Percentiles rank a stretch among this genome's conserved stretches.
These are phyloP conservation scores for Corythoichthys haematopterus DNA, from an alignment of 2,113 vertebrate genomes.

Conservation along the genomic window DNA sequence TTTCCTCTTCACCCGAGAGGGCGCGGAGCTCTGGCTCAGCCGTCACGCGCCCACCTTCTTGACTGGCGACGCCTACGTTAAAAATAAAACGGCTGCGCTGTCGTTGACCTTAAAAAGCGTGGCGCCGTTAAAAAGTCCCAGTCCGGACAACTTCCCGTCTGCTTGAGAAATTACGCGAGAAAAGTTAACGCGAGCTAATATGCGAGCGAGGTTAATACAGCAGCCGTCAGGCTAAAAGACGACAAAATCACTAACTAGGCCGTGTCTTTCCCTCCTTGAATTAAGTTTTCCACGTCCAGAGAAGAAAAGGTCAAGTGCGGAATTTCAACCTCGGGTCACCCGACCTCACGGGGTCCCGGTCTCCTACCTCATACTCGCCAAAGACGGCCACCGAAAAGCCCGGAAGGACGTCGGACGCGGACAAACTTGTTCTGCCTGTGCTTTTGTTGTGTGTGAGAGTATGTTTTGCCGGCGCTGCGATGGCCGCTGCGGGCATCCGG, in stretches of 20 bases:
- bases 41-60: not conserved
- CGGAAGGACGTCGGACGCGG: constrained; percentile 25
- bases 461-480: constrained; percentile 60
- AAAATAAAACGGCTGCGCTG: not conserved
- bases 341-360: constrained; percentile 20
- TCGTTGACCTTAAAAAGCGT: not conserved
- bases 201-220: not conserved
- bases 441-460: constrained; percentile 26
- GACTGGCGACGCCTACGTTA: not conserved
- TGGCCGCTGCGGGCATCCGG: constrained; percentile 71
- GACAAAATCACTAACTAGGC: not conserved
- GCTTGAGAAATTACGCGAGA: not conserved
- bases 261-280: not conserved
- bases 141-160: no score
- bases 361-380: constrained; percentile 3
- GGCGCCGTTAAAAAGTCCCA: not conserved
- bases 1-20: not conserved
- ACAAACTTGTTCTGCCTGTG: constrained; percentile 12
- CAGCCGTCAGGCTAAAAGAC: not conserved
- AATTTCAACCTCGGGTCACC: not conserved
- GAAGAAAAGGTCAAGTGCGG: not conserved
- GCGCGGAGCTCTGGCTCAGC: not conserved
- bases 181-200: not conserved
- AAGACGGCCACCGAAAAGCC: constrained; percentile 21
- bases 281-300: not conserved